Evolutionary conservation across 2,797 vertebrate genomes (phyloP).

Genomic region (Pseudochaenichthys georgianus): DNA sequence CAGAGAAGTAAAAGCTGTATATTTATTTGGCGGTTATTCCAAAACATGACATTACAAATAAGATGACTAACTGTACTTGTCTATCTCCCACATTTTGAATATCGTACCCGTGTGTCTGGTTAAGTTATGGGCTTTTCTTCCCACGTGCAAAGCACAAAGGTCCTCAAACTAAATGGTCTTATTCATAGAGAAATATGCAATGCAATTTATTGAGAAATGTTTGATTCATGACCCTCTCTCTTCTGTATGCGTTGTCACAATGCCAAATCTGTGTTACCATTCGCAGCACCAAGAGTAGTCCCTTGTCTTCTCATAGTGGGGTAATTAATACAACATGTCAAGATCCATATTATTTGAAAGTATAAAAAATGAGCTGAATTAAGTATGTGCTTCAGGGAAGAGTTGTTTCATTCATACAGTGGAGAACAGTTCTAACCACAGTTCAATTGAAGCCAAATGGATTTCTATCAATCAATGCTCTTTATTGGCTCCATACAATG

Average conservation of each 20-base stretch:
- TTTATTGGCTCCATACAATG: slow-evolving; percentile 34
- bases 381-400: slow-evolving; percentile 33
- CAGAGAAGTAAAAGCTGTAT: slow-evolving; percentile 29
- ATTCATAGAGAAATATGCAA: slow-evolving; percentile 59
- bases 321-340: slow-evolving; percentile 54
- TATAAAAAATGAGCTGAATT: slow-evolving; percentile 50
- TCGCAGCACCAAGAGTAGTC: slow-evolving; percentile 34
- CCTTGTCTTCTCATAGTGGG: slow-evolving; percentile 50
- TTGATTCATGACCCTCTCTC: slow-evolving; percentile 71
- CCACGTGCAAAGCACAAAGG: slow-evolving; percentile 46
- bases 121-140: slow-evolving; percentile 46
- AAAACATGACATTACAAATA: slow-evolving; percentile 30
- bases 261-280: slow-evolving; percentile 38
- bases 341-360: slow-evolving; percentile 49
- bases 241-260: slow-evolving; percentile 35
- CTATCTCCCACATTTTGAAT: slow-evolving; percentile 23
- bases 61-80: slow-evolving; percentile 22
- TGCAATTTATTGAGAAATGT: slow-evolving; percentile 58
- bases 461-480: slow-evolving; percentile 18
- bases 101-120: slow-evolving; percentile 28
- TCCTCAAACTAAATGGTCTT: slow-evolving; percentile 53
- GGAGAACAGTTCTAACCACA: background rate
- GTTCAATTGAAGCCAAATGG: background rate
- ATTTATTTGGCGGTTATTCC: slow-evolving; percentile 38
- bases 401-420: slow-evolving; percentile 54